phyloP scores from a whole-genome alignment of 2,888 invertebrate species.

The Tridacna gigas region DNA sequence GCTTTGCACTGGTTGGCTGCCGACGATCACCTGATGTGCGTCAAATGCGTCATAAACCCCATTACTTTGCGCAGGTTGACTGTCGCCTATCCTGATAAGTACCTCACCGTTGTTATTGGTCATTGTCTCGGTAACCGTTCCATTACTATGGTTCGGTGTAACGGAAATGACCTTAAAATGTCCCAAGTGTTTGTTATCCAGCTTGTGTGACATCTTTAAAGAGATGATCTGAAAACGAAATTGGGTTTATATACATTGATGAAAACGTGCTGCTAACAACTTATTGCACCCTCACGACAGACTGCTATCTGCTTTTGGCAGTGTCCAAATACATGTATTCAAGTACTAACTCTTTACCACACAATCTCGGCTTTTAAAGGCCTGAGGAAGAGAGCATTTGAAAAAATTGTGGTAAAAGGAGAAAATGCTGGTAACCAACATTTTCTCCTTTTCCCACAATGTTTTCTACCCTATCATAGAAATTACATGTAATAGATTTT shows the following conservation, averaged over 20 bases:
- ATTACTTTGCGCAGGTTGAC: background rate
- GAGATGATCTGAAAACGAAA: background rate
- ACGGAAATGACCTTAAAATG: constrained; percentile 6
- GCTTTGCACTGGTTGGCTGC: background rate
- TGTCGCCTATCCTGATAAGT: constrained; percentile 28
- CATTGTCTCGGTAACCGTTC: constrained; percentile 14
- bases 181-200: background rate
- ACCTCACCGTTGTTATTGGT: constrained; percentile 34
- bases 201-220: background rate
- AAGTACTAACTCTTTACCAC: too few species aligned
- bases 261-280: background rate
- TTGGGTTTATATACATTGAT: background rate
- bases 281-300: background rate
- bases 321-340: background rate
- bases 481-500: background rate
- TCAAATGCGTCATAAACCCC: background rate
- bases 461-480: background rate
- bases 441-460: background rate
- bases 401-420: too few species aligned
- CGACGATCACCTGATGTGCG: constrained; percentile 34
- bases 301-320: background rate
- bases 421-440: background rate
- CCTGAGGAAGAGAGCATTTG: too few species aligned
- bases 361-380: too few species aligned
- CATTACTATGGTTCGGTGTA: background rate